Conservation (phyloP, 1,140 invertebrate species). For the Drosophila baimaii region DNA sequence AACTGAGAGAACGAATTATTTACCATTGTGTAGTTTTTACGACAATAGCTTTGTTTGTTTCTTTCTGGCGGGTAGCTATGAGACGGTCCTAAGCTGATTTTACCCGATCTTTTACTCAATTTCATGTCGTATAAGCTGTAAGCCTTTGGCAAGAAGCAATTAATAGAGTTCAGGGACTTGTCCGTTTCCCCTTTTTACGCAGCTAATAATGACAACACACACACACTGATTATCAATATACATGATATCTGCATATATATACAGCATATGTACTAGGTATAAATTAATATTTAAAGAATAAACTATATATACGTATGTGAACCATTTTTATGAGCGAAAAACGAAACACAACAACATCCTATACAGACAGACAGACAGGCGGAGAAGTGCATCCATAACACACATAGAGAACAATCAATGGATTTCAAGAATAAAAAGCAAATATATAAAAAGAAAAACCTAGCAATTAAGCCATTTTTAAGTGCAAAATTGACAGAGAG, state of each 20-base stretch:
- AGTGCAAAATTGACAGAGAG: slow-evolving; percentile 49
- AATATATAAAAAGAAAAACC: slow-evolving; percentile 36
- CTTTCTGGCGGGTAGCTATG: slow-evolving; percentile 19
- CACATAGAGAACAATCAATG: slow-evolving; percentile 62
- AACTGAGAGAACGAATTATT: slow-evolving; percentile 45
- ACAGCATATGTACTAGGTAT: slow-evolving; percentile 67
- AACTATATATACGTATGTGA: slow-evolving; percentile 32
- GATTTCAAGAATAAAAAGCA: slow-evolving; percentile 69
- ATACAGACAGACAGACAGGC: slow-evolving; percentile 17
- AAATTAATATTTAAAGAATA: slow-evolving; percentile 73
- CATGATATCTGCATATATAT: slow-evolving; percentile 58
- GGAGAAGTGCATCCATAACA: slow-evolving; percentile 34
- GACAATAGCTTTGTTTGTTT: slow-evolving; percentile 6
- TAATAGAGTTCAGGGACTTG: slow-evolving; percentile 53
- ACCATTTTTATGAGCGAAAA: slow-evolving; percentile 35
- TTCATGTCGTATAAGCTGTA: slow-evolving; percentile 10
- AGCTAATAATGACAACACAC: slow-evolving; percentile 21
- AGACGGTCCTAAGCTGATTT: slow-evolving; percentile 7
- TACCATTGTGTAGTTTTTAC: slow-evolving; percentile 24
- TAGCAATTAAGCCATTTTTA: slow-evolving; percentile 74
- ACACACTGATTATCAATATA: slow-evolving; percentile 67
- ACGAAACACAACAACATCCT: slow-evolving; percentile 16
- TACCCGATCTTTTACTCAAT: neutral
- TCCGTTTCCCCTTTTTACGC: slow-evolving; percentile 36
- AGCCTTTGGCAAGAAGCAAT: slow-evolving; percentile 43